Conservation (phyloP, 1,140 invertebrate genomes). For the Drosophila watanabei region DNA sequence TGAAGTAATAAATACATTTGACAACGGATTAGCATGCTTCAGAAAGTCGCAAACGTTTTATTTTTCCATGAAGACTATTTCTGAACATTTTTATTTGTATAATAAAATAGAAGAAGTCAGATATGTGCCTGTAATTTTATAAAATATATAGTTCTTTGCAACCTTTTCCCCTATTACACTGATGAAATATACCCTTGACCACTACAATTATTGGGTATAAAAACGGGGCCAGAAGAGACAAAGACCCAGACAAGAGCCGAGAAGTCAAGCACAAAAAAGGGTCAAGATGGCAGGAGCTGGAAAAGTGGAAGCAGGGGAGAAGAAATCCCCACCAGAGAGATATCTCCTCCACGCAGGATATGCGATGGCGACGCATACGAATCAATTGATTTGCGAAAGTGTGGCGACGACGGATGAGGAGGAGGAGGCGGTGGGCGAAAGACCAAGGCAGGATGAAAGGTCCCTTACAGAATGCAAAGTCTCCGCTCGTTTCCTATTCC, state of each 20-base stretch:
- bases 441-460: slow-evolving; percentile 32
- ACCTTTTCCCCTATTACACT: background rate
- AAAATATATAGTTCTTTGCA: background rate
- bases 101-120: background rate
- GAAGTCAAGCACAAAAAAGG: slow-evolving; percentile 82
- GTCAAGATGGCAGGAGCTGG: slow-evolving; percentile 66
- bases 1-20: background rate
- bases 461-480: slow-evolving; percentile 67
- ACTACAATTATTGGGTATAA: background rate
- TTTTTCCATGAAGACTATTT: too few species aligned
- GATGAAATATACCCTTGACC: background rate
- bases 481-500: slow-evolving; percentile 40
- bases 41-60: too few species aligned
- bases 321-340: background rate
- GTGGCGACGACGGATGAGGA: slow-evolving; percentile 1
- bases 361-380: slow-evolving; percentile 65
- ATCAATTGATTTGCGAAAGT: slow-evolving; percentile 72
- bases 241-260: slow-evolving; percentile 51
- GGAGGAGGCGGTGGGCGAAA: background rate
- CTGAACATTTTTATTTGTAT: too few species aligned
- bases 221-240: slow-evolving; percentile 27
- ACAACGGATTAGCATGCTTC: background rate
- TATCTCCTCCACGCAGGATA: slow-evolving; percentile 51
- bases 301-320: slow-evolving; percentile 12
- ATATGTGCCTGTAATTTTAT: background rate